Evolutionary conservation across 2,888 invertebrate species (phyloP).

Genomic region (Trissolcus brochymenae): DNA sequence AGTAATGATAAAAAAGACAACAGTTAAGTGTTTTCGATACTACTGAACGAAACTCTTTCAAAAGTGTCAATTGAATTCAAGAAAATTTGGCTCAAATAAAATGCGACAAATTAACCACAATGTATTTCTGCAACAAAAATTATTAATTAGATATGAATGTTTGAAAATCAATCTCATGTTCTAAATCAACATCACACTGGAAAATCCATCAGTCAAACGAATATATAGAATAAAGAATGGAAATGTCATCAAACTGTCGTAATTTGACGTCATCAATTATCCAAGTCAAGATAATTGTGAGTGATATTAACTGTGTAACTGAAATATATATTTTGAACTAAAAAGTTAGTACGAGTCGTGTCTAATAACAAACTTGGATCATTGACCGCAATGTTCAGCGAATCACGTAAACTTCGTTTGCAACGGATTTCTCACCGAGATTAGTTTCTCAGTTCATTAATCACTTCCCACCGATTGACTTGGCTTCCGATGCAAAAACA

Average conservation of each 20-base stretch:
- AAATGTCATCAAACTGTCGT: constrained; percentile 15
- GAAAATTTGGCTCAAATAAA: neutral
- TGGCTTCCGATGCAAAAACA: constrained; percentile 54
- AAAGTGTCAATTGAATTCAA: no score
- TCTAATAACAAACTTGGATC: constrained; percentile 42
- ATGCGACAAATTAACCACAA: neutral
- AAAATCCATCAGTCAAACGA: constrained; percentile 14
- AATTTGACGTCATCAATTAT: neutral
- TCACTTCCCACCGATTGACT: constrained; percentile 57
- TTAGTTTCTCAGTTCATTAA: constrained; percentile 61
- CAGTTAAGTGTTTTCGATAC: constrained; percentile 25
- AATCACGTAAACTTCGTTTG: constrained; percentile 35
- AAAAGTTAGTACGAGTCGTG: constrained; percentile 27
- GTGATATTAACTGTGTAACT: constrained; percentile 2
- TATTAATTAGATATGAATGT: no score
- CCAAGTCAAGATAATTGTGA: constrained; percentile 25
- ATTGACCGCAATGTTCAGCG: constrained; percentile 47
- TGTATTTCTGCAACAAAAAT: no score
- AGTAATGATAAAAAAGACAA: constrained; percentile 28
- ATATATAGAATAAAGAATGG: constrained; percentile 5
- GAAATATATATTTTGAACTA: constrained; percentile 16
- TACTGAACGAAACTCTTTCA: no score
- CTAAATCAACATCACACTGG: neutral
- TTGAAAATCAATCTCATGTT: no score
- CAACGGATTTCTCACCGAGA: constrained; percentile 61